Conservation (phyloP, 2,888 invertebrate species). For the Pammene fasciana region DNA sequence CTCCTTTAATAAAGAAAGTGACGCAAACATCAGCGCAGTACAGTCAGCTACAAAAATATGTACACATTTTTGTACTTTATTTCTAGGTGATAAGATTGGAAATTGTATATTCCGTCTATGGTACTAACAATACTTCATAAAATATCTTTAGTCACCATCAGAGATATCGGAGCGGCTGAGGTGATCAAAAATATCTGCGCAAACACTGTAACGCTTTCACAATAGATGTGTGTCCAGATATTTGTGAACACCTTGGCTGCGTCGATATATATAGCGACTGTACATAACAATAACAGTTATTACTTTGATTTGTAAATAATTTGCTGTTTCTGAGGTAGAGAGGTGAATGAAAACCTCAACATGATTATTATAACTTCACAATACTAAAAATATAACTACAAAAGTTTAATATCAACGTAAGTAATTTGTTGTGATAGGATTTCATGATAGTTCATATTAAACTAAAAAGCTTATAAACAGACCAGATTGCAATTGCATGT, state of each 20-base stretch:
- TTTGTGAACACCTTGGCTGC: no score
- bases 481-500: no score
- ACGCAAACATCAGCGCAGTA: not conserved
- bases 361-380: slow-evolving; percentile 19
- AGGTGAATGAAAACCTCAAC: slow-evolving; percentile 46
- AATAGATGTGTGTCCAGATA: no score
- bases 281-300: slow-evolving; percentile 8
- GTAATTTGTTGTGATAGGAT: not conserved
- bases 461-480: no score
- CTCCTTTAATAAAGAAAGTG: not conserved
- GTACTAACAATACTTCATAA: no score
- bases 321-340: slow-evolving; percentile 58
- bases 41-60: no score
- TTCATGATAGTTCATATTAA: not conserved
- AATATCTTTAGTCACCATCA: no score
- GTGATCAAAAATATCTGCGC: no score
- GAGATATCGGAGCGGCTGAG: no score
- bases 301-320: slow-evolving; percentile 26
- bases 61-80: no score
- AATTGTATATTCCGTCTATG: not conserved
- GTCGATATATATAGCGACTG: not conserved
- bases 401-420: slow-evolving; percentile 2
- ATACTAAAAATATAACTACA: not conserved
- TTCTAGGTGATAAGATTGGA: not conserved
- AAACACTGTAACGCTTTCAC: no score